Conservation (phyloP, 2,888 invertebrate species). For the Troides oblongomaculatus region DNA sequence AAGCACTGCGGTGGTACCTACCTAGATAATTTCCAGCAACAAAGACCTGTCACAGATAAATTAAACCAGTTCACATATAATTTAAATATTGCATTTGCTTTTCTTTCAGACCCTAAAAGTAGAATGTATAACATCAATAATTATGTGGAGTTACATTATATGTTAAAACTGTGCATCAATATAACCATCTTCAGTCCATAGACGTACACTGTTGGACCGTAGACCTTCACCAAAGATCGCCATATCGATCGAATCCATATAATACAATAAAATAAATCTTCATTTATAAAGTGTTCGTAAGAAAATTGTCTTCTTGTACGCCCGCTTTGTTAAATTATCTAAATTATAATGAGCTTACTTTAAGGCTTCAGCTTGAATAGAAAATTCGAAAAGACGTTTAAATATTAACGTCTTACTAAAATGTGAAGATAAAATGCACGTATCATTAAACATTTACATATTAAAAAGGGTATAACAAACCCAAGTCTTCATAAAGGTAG, state of each 20-base stretch:
- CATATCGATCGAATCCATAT: not conserved
- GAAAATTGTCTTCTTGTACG: not conserved
- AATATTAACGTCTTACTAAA: constrained; percentile 27
- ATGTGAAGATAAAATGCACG: constrained; percentile 19
- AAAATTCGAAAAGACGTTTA: constrained; percentile 18
- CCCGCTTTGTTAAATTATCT: constrained; percentile 1
- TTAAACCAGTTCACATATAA: no score
- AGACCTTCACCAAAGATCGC: no score
- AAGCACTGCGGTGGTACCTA: no score
- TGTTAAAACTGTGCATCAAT: not conserved
- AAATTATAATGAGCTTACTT: constrained; percentile 7
- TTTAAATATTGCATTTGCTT: no score
- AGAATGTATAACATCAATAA: not conserved
- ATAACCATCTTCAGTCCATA: no score
- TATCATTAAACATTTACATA: constrained; percentile 31
- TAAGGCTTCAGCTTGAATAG: constrained; percentile 1
- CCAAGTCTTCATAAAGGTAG: constrained; percentile 31
- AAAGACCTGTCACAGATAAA: no score
- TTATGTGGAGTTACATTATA: not conserved
- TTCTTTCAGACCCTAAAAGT: not conserved
- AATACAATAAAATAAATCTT: not conserved
- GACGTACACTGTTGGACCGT: no score
- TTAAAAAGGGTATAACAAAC: constrained; percentile 33
- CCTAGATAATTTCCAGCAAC: no score
- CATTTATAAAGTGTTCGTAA: no score